Percentiles rank a stretch among this genome's conserved stretches.
These are phyloP conservation scores for Acrossocheilus fasciatus DNA, from an alignment of 2,797 vertebrate genomes.

Conservation along the genomic window DNA sequence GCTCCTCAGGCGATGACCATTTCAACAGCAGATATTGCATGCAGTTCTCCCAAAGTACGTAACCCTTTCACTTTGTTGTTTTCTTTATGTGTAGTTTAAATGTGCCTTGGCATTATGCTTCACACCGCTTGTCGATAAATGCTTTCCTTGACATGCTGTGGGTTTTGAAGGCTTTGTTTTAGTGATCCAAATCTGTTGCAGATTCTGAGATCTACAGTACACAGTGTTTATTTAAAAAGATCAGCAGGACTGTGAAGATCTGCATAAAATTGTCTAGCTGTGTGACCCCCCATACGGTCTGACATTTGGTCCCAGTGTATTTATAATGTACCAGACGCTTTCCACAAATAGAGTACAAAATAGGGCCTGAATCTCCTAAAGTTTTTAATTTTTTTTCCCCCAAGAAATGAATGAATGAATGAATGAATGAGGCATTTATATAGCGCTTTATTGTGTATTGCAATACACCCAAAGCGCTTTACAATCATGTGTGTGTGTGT, in stretches of 20 bases:
- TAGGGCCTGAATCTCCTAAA: not conserved
- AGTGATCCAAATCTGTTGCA: slow-evolving; percentile 12
- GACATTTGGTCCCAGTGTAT: slow-evolving; percentile 27
- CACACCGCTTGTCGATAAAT: slow-evolving; percentile 18
- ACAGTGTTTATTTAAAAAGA: not conserved
- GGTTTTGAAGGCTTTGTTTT: slow-evolving; percentile 20
- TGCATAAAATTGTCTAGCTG: slow-evolving; percentile 15
- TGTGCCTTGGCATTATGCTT: slow-evolving; percentile 18
- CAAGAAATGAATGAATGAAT: not conserved
- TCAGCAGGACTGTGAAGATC: slow-evolving; percentile 10
- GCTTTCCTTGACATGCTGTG: slow-evolving; percentile 4
- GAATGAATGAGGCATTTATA: too few relatives aligned
- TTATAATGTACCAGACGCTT: not conserved
- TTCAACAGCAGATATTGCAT: slow-evolving; percentile 14
- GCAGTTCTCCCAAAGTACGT: slow-evolving; percentile 4
- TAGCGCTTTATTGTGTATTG: too few relatives aligned
- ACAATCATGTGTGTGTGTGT: too few relatives aligned
- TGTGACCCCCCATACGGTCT: not conserved
- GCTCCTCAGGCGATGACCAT: slow-evolving; percentile 33
- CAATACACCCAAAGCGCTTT: too few relatives aligned
- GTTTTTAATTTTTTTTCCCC: not conserved
- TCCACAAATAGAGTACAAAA: not conserved
- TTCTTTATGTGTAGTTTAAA: slow-evolving; percentile 11
- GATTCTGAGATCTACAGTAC: not conserved
- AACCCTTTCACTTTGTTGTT: slow-evolving; percentile 21